These are phyloP conservation scores for Pithys albifrons DNA, from an alignment of 2,113 vertebrate species.

Conservation along the genomic window DNA sequence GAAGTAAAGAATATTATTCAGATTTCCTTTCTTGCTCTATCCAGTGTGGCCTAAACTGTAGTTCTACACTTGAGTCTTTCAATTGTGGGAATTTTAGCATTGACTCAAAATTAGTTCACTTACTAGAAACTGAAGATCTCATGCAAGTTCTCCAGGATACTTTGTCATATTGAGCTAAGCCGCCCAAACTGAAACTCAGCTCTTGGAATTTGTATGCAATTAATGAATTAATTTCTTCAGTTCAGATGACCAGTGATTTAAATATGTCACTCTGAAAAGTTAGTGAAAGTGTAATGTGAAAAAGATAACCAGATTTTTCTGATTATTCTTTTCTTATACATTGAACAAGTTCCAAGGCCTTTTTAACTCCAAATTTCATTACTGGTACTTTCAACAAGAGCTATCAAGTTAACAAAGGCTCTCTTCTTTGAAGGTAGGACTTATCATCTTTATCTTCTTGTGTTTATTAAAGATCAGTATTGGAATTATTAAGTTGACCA, in stretches of 20 bases:
- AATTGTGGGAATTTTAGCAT: not conserved
- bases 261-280: not conserved
- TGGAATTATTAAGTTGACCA: not conserved
- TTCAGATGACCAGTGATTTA: not conserved
- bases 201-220: not conserved
- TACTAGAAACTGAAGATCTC: not conserved
- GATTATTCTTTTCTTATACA: not conserved
- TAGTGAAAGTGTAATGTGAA: not conserved
- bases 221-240: not conserved
- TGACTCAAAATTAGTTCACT: not conserved
- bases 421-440: not conserved
- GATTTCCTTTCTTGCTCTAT: not conserved
- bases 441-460: not conserved
- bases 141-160: not conserved
- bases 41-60: not conserved
- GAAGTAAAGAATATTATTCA: not conserved
- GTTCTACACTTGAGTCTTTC: not conserved
- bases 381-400: not conserved
- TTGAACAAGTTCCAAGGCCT: not conserved
- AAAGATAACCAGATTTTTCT: not conserved
- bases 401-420: not conserved
- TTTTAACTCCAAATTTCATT: not conserved
- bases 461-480: not conserved
- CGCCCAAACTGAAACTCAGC: not conserved
- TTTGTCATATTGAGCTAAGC: not conserved